A percentile compares a stretch with the other conserved stretches of the same genome.
Conservation (phyloP, 92 coral and sea anemone genomes). For the Palythoa heliodiscus region DNA sequence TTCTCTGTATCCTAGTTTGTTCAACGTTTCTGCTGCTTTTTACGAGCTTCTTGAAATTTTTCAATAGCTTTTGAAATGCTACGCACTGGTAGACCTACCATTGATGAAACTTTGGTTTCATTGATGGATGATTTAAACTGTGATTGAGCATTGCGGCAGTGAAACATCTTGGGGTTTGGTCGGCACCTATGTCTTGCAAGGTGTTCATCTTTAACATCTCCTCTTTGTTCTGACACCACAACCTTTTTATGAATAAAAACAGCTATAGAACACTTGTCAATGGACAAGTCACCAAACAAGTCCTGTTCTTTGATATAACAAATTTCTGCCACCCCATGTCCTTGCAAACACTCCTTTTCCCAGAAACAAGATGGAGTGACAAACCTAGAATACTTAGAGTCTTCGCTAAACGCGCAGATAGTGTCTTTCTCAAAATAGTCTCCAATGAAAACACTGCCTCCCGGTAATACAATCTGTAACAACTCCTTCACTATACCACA, state of each 20-base stretch:
- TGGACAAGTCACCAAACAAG: slow-evolving; percentile 67
- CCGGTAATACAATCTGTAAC: slow-evolving; percentile 75
- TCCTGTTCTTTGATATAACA: slow-evolving; percentile 85
- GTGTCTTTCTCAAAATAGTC: slow-evolving; percentile 82
- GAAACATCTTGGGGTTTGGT: slow-evolving; percentile 62
- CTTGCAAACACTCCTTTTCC: slow-evolving; percentile 72
- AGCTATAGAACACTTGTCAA: slow-evolving; percentile 82
- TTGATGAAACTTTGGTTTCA: slow-evolving; percentile 13
- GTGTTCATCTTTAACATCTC: background rate
- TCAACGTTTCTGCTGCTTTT: background rate
- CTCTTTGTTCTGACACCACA: slow-evolving; percentile 36
- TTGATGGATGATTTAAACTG: background rate
- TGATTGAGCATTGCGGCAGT: slow-evolving; percentile 26
- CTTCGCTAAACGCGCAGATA: slow-evolving; percentile 29
- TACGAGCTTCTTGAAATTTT: slow-evolving; percentile 13
- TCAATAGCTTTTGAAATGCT: slow-evolving; percentile 25
- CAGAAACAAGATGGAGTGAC: slow-evolving; percentile 83
- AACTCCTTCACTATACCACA: slow-evolving; percentile 76
- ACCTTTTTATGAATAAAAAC: slow-evolving; percentile 88
- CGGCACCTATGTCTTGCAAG: slow-evolving; percentile 41
- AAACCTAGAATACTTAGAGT: background rate
- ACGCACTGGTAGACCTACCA: slow-evolving; percentile 21
- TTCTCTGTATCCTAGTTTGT: background rate
- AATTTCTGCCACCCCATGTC: slow-evolving; percentile 74
- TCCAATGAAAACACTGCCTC: slow-evolving; percentile 90